phyloP scores from a whole-genome alignment of 92 coral and sea anemone species.

The Virgularia gustaviana region DNA sequence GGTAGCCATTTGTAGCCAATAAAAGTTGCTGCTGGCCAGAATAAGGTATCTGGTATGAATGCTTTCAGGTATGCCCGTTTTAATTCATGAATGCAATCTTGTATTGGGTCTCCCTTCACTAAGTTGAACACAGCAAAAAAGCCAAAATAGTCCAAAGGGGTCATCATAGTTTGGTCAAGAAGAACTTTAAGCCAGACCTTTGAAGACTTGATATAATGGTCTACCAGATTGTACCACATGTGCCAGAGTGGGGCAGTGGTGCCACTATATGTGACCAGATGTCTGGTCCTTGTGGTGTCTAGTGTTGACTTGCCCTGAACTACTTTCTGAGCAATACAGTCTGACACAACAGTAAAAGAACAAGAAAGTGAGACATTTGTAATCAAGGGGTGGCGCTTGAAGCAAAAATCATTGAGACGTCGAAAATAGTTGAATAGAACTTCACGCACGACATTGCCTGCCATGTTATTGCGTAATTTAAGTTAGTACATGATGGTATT shows the following conservation, averaged over 20 bases:
- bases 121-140: constrained; percentile 26
- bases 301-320: constrained; percentile 3
- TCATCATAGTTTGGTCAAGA: constrained; percentile 21
- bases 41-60: constrained; percentile 6
- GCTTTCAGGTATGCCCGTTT: constrained; percentile 11
- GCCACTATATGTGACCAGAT: constrained; percentile 20
- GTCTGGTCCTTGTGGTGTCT: constrained; percentile 12
- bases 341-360: constrained; percentile 2
- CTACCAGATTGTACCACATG: constrained; percentile 24
- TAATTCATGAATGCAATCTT: constrained; percentile 8
- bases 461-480: too few relatives aligned
- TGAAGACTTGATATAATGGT: constrained; percentile 11
- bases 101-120: constrained; percentile 4
- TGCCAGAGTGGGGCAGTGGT: constrained; percentile 31
- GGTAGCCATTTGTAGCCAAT: constrained; percentile 23
- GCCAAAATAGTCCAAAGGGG: constrained; percentile 30
- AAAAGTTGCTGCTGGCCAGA: constrained; percentile 6
- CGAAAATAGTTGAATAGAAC: background rate
- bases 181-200: constrained; percentile 14
- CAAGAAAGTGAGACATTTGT: constrained; percentile 1
- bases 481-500: too few relatives aligned
- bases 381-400: constrained; percentile 3
- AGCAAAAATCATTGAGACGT: background rate
- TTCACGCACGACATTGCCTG: background rate
- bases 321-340: constrained; percentile 12